These are phyloP conservation scores for Homarus gammarus DNA, from an alignment of 2,888 invertebrate genomes.

Conservation along the genomic window DNA sequence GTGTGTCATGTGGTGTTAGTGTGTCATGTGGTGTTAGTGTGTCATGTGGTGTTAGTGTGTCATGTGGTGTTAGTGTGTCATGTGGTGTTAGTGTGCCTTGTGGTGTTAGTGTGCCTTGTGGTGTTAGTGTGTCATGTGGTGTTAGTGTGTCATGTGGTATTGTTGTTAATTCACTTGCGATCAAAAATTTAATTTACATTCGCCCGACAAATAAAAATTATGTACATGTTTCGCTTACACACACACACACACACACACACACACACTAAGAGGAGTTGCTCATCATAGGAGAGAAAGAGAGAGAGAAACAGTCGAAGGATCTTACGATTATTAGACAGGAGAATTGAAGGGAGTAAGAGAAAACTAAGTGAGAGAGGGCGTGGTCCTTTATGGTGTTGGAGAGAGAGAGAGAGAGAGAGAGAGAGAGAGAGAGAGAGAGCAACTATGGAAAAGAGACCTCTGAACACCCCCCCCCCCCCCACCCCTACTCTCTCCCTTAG, in stretches of 20 bases:
- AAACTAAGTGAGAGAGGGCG: background rate
- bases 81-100: no score
- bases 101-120: no score
- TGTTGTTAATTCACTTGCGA: no score
- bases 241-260: constrained; percentile 18
- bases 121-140: no score
- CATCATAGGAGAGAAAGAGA: background rate
- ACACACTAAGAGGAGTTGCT: background rate
- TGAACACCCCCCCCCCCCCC: background rate
- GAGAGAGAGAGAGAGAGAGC: background rate
- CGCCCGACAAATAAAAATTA: no score
- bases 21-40: no score
- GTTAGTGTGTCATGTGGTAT: no score
- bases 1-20: no score
- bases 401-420: background rate
- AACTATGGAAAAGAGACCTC: background rate
- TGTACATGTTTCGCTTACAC: background rate
- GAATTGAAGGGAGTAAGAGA: background rate
- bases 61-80: no score
- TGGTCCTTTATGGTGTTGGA: background rate
- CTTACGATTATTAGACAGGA: background rate
- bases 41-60: no score
- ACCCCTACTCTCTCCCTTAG: constrained; percentile 33
- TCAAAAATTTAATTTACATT: no score
- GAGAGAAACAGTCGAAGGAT: background rate